Base-by-base conservation (phyloP, 2,113 vertebrate genomes). In the Rynchops niger region DNA sequence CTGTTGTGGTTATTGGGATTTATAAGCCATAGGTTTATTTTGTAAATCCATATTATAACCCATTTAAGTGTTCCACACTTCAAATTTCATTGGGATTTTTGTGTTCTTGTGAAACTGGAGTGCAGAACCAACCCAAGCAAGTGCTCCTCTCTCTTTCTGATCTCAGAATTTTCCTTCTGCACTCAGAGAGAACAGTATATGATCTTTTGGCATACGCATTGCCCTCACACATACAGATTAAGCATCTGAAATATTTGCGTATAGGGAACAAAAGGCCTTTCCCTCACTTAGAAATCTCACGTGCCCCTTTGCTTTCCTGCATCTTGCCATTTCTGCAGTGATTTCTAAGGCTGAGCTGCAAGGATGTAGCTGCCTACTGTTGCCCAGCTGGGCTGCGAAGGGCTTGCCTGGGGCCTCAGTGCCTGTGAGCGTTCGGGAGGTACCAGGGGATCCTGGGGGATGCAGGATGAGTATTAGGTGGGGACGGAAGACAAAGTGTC, bases 341-440 rank as follows among this genome's bases (percentile, higher is more conserved):
- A 38, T 83, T 86, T n/a, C 42, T 11, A 17, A 58, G 17, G 34
- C 36, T 50, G 30, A 26, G 20, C 69, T 71, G 34, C 88, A 42
- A 67, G 63, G 82, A 8, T 13, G 65, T 59, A 81, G 55, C 49
- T 1, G 0, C 6, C 27, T 30, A 4, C 29, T 0, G 0, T 13
- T 26, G 5, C 2, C 62, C 5, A 18, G 36, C 19, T 2, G 1
- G 52, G 92, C 55, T 56, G 53, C 0, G 0, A 22, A 15, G 88
- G 45, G 53, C 47, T 87, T 6, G 1, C 30, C 30, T 12, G 59
- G 16, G 30, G 6, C 25, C 22, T 15, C 11, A 3, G 30, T 43
- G 43, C 22, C 25, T 11, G 29, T 6, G 43, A 26, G 43, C 26
- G 3, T 3, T 2, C 3, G 0, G 36, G 53, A 74, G 34, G 38